A percentile compares a stretch with the other conserved stretches of the same genome.
phyloP scores from a whole-genome alignment of 2,113 vertebrate species.

The Tinamus guttatus region DNA sequence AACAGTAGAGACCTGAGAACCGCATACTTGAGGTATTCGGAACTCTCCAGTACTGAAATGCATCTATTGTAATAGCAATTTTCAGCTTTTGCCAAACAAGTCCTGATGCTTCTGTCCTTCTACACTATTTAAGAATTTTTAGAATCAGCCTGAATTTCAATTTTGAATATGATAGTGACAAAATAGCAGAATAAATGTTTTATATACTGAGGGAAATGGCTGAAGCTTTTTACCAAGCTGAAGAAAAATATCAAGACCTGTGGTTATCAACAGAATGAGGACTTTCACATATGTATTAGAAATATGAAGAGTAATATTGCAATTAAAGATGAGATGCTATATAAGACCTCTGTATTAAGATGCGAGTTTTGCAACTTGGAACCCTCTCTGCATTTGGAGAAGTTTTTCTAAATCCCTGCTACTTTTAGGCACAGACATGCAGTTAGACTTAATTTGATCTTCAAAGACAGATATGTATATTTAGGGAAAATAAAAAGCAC shows the following conservation, averaged over 20 bases:
- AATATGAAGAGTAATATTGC: background rate
- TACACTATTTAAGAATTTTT: background rate
- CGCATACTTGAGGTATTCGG: background rate
- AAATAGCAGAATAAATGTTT: background rate
- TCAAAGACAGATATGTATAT: background rate
- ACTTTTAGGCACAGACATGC: background rate
- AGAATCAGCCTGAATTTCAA: background rate
- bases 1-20: background rate
- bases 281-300: background rate
- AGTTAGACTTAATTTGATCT: background rate
- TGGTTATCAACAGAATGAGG: background rate
- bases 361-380: background rate
- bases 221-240: background rate
- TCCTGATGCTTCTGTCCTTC: background rate
- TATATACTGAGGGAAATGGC: background rate
- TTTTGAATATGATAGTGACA: background rate
- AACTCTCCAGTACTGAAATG: fast-evolving
- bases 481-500: background rate
- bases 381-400: background rate
- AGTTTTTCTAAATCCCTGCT: background rate
- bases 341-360: background rate
- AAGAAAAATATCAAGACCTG: background rate
- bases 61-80: background rate
- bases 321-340: background rate
- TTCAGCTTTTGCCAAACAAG: background rate